These are phyloP conservation scores for Gymnopithys bicolor DNA, from an alignment of 2,797 vertebrate genomes.

Conservation along the genomic window DNA sequence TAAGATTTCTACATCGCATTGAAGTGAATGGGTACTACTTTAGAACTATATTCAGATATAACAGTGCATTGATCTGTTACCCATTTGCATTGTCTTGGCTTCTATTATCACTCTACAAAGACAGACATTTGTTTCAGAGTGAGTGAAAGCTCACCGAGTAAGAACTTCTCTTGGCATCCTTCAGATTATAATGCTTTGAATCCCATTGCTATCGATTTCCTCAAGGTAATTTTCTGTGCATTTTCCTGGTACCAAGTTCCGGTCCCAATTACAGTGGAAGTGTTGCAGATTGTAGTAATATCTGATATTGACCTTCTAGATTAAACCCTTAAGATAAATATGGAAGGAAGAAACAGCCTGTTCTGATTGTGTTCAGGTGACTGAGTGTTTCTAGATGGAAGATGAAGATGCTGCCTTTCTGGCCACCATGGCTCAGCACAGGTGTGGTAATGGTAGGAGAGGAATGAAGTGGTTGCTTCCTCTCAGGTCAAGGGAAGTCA, in stretches of 20 bases:
- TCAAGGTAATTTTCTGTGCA: not conserved
- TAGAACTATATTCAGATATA: not conserved
- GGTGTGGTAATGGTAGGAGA: not conserved
- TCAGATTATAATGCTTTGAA: not conserved
- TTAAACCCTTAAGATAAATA: not conserved
- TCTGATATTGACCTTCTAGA: not conserved
- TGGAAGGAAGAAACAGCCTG: not conserved
- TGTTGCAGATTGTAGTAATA: not conserved
- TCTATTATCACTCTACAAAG: not conserved
- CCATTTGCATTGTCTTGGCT: slow-evolving; percentile 1
- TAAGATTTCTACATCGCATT: not conserved
- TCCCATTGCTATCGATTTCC: not conserved
- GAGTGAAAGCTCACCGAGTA: not conserved
- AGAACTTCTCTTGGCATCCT: slow-evolving; percentile 14
- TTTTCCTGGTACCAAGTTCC: not conserved
- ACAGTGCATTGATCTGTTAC: not conserved
- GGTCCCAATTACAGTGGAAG: not conserved
- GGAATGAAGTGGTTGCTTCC: not conserved
- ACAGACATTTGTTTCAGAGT: not conserved
- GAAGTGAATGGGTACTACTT: not conserved
- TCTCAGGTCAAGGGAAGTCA: not conserved
- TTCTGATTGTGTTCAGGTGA: not conserved
- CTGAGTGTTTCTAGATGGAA: not conserved
- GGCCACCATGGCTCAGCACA: rapidly evolving
- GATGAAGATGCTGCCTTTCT: not conserved